Percentiles rank a stretch among this genome's conserved stretches.
These are phyloP conservation scores for Hemiprocne comata DNA, from an alignment of 2,113 vertebrate genomes.

Conservation along the genomic window DNA sequence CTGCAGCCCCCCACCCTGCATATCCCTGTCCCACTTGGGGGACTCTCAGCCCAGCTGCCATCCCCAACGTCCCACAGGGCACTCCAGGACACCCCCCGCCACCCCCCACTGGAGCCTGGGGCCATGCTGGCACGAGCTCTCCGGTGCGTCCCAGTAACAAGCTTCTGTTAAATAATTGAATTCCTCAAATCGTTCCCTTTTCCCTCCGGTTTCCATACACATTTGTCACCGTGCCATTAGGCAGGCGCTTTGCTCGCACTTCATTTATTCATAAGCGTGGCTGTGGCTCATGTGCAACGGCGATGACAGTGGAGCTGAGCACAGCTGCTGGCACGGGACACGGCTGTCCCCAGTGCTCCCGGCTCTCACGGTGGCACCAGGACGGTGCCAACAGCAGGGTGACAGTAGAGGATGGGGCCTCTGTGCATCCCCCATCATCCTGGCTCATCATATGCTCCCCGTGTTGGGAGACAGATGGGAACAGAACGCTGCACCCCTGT, in stretches of 20 bases:
- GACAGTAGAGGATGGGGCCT: not conserved
- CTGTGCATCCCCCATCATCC: not conserved
- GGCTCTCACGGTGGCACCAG: not conserved
- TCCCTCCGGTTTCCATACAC: constrained; percentile 11
- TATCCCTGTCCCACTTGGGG: rapidly evolving
- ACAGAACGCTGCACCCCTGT: rapidly evolving
- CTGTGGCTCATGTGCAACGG: not conserved
- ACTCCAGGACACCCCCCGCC: rapidly evolving
- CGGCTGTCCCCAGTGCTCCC: not conserved
- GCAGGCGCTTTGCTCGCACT: constrained; percentile 45
- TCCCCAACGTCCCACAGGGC: rapidly evolving
- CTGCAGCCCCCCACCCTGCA: not conserved
- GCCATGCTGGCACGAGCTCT: not conserved
- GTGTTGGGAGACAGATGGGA: not conserved
- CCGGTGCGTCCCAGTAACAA: not conserved
- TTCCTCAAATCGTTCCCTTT: constrained; percentile 56
- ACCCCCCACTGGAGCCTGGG: rapidly evolving
- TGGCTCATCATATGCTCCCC: rapidly evolving
- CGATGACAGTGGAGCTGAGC: not conserved
- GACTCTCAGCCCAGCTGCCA: rapidly evolving
- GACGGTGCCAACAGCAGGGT: rapidly evolving
- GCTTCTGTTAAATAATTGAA: constrained; percentile 61
- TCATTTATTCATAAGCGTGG: constrained; percentile 47
- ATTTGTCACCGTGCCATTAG: constrained; percentile 60
- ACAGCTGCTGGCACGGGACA: not conserved